These are phyloP conservation scores for Muscicapa adusta DNA, from an alignment of 2,113 vertebrate genomes.

Conservation along the genomic window DNA sequence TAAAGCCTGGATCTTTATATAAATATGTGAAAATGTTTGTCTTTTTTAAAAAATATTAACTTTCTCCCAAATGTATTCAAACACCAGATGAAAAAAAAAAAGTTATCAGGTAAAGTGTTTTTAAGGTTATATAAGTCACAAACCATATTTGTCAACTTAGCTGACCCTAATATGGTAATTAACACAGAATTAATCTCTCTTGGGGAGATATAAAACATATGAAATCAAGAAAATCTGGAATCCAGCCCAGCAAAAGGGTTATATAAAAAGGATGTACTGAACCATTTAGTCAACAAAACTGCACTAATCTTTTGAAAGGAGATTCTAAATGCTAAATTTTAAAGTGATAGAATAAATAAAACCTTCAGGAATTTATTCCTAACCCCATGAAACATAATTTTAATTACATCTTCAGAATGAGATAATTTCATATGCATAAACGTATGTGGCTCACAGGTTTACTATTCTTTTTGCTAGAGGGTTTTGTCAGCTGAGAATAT, in stretches of 20 bases:
- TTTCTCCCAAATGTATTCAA: not conserved
- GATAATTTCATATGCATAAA: not conserved
- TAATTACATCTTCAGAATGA: not conserved
- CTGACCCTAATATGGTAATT: slow-evolving; percentile 59
- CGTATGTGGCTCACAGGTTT: not conserved
- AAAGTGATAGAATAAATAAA: slow-evolving; percentile 6
- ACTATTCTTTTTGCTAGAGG: not conserved
- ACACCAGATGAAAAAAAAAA: not conserved
- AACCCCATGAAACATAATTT: not conserved
- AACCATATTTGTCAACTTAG: not conserved
- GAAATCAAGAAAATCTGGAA: slow-evolving; percentile 54
- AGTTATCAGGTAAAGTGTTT: not conserved
- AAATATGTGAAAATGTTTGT: not conserved
- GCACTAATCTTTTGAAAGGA: slow-evolving; percentile 16
- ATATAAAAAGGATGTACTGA: slow-evolving; percentile 54
- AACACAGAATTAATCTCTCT: slow-evolving; percentile 46
- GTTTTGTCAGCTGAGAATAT: not conserved
- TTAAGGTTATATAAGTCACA: slow-evolving; percentile 20
- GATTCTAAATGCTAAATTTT: slow-evolving; percentile 15
- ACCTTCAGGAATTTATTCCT: not conserved
- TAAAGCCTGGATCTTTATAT: not conserved
- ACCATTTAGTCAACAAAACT: slow-evolving; percentile 30
- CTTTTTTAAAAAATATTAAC: not conserved
- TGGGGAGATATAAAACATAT: slow-evolving; percentile 31
- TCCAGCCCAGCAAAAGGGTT: slow-evolving; percentile 34